Evolutionary conservation across 2,113 vertebrate species (phyloP), one percentile per base, ranked within the genome.

Genomic region (Carettochelys insculpta): DNA sequence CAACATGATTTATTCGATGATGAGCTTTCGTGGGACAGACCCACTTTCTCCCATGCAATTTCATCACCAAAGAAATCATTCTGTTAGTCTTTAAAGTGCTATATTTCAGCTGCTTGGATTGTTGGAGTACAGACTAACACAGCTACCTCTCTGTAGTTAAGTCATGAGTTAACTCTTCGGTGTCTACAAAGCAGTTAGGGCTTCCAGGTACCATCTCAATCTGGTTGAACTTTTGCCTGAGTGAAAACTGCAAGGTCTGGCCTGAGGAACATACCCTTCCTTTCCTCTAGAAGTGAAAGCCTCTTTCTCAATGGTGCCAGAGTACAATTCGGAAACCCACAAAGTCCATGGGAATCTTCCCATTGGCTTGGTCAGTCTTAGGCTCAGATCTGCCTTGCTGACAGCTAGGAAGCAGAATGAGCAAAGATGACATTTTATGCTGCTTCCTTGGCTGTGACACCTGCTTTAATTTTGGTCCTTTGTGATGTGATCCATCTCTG

Each of bases 361-460:
- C 22, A 3, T 13, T 0, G 1, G 8, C 11, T 84, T n/a, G 1
- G 25, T 24, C 81, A 43, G 53, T 68, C 31, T 80, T 65, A 20
- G 20, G 41, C 51, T 45, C 12, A 3, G 65, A 82, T 6, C 11
- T 83, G 24, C 4, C 2, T 0, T 11, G 52, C 79, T n/a, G 47
- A 14, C 58, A 20, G 9, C 11, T 58, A 43, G 83, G 58, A 58
- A 58, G 85, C 1, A 14, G 50, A 71, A 31, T 20, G 45, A 45
- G 31, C 47, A 79, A 43, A 43, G 3, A 47, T 65, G 83, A 83
- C 56, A 85, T 16, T 75, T 85, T 43, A 94, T 91, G 56, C 79
- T 4, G 14, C 77, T 87, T 90, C 16, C 65, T 85, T 34, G 53
- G 86, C 89, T 34, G 24, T 50, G 20, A n/a, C 29, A 41, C 1